Evolutionary conservation across 2,113 vertebrate species (phyloP).

Genomic region (Gymnorhina tibicen): DNA sequence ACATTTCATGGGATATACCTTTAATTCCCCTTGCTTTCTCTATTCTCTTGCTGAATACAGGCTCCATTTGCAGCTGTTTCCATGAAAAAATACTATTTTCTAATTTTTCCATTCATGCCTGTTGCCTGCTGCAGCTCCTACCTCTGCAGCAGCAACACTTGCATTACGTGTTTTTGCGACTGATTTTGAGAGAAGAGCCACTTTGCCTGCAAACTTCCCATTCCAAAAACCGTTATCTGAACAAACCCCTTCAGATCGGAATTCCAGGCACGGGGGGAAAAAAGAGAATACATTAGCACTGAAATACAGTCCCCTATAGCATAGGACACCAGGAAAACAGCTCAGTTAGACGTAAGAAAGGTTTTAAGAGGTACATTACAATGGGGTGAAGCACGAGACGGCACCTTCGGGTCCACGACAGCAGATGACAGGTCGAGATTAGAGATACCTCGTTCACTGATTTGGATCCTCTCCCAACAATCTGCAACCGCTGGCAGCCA

Average conservation of each 20-base stretch:
- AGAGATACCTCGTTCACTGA: not conserved
- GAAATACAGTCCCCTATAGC: rapidly evolving
- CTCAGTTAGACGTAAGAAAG: not conserved
- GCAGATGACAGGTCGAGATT: not conserved
- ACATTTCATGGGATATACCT: not conserved
- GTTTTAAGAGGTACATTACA: not conserved
- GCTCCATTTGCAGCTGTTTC: rapidly evolving
- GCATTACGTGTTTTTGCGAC: not conserved
- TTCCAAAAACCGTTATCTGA: not conserved
- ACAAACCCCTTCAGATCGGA: not conserved
- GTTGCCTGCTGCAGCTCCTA: not conserved
- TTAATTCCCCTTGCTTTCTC: not conserved
- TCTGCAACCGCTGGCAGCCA: rapidly evolving
- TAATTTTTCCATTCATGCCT: not conserved
- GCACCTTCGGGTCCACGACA: not conserved
- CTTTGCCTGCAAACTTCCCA: not conserved
- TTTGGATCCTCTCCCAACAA: not conserved
- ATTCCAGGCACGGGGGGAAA: not conserved
- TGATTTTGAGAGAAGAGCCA: not conserved
- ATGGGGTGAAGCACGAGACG: not conserved
- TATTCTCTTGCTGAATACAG: not conserved
- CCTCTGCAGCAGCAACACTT: not conserved
- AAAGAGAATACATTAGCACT: not conserved
- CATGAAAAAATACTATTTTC: not conserved
- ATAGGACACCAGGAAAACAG: not conserved